phyloP scores from a whole-genome alignment of 1,140 invertebrate species.

The Zaprionus ornatus region DNA sequence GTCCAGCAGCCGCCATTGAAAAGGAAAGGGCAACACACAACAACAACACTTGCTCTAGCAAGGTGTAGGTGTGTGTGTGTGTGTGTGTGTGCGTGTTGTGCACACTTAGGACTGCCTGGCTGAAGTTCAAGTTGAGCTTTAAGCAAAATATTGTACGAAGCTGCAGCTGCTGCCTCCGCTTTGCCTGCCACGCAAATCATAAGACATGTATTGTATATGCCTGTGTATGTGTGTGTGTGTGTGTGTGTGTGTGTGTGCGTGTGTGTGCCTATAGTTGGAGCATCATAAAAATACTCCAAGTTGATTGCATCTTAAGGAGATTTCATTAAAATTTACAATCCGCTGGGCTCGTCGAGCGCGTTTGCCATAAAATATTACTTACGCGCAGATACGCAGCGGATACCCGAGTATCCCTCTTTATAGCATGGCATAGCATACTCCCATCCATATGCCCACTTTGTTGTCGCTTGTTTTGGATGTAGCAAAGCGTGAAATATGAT shows the following conservation, averaged over 20 bases:
- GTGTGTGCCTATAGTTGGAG: constrained; percentile 35
- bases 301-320: constrained; percentile 63
- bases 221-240: background rate
- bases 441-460: constrained; percentile 28
- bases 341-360: constrained; percentile 5
- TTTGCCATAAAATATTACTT: constrained; percentile 64
- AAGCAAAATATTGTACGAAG: constrained; percentile 66
- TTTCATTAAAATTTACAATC: constrained; percentile 76
- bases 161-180: constrained; percentile 53
- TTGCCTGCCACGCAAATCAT: background rate
- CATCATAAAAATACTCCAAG: constrained; percentile 14
- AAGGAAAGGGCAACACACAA: constrained; percentile 47
- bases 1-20: constrained; percentile 57
- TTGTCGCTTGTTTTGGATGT: constrained; percentile 58
- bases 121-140: constrained; percentile 73
- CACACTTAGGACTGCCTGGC: constrained; percentile 52
- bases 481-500: constrained; percentile 80
- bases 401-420: background rate
- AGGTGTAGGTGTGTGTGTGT: constrained; percentile 1
- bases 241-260: background rate
- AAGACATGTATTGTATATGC: background rate
- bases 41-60: background rate
- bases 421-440: background rate
- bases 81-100: constrained; percentile 5
- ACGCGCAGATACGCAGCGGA: background rate